These are phyloP conservation scores for Mus minutoides DNA, from an alignment of 2,797 vertebrate species.

Conservation along the genomic window DNA sequence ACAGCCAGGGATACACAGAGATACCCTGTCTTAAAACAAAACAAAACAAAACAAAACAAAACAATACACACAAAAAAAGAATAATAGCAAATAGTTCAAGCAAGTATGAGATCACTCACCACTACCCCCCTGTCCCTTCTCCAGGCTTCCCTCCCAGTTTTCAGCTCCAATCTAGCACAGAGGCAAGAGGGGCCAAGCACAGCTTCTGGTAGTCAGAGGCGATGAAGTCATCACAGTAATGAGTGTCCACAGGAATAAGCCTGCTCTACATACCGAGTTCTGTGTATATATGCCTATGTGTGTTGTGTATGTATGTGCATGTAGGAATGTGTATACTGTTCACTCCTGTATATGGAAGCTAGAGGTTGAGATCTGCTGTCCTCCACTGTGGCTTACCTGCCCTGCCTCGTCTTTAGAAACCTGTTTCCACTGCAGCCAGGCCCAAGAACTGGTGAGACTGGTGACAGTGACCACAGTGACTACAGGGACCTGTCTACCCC, in stretches of 20 bases:
- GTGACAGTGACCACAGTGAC: neutral
- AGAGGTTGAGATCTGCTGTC: neutral
- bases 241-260: neutral
- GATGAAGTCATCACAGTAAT: neutral
- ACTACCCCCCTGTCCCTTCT: slow-evolving; percentile 15
- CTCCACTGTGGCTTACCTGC: neutral
- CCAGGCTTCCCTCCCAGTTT: neutral
- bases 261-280: too few relatives aligned
- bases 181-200: neutral
- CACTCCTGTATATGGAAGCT: neutral
- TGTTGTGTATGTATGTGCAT: neutral
- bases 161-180: neutral
- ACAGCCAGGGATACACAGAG: too few relatives aligned
- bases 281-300: neutral
- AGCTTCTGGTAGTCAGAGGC: neutral
- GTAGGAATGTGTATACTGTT: neutral
- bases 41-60: too few relatives aligned
- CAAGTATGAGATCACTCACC: neutral
- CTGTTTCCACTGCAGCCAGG: neutral
- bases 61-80: too few relatives aligned
- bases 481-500: neutral
- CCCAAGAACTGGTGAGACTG: neutral
- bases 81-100: neutral
- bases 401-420: neutral
- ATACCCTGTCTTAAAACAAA: too few relatives aligned